Base-by-base conservation (phyloP, 2,888 invertebrate genomes). In the Plutella xylostella region DNA sequence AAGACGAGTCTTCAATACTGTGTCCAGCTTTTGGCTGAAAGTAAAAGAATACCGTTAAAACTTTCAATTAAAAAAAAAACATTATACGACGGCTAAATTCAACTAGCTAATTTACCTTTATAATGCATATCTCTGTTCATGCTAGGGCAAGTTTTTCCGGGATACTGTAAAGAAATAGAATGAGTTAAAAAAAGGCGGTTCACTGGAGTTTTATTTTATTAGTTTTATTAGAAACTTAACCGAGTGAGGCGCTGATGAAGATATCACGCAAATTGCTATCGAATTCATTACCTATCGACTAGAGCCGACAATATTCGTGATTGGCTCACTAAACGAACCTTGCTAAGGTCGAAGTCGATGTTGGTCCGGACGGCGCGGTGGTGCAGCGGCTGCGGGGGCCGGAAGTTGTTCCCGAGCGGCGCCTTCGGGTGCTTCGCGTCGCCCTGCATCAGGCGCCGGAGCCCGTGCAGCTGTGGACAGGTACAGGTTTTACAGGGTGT, bases 351-450 rank as follows among this genome's bases (percentile, higher is more conserved):
- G 80, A 97, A 97, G 85, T 98, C 96, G 75, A 98, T 98, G 85
- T 98, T 98, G 58, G 98, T 98, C 74, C 98, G 87, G 55, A 98
- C 91, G 46, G 97, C 92, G 58, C 98, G 90, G 82, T 97, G 95
- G 79, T 97, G 92, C 51, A 97, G 87, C 45, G 94, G 93, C 78
- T 96, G 96, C 41, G 94, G 92, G 47, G 97, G 97, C 65, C 98
- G 88, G 82, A 92, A 96, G 86, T 98, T 98, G 86, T 96, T 96
- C 59, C 94, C 96, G 70, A 98, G 88, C 18, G 94, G 94, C 43
- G 94, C 94, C 76, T 92, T 94, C 37, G 94, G 93, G 73, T 92
- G 92, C 63, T 90, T 89, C 60, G 89, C 89, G 68, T 93, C 93
- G 51, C 96, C 94, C 74, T 94, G 94, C 92, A 94, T 94, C 72